Conservation (phyloP, 92 coral and sea anemone genomes). For the Phenganax stokvisi region DNA sequence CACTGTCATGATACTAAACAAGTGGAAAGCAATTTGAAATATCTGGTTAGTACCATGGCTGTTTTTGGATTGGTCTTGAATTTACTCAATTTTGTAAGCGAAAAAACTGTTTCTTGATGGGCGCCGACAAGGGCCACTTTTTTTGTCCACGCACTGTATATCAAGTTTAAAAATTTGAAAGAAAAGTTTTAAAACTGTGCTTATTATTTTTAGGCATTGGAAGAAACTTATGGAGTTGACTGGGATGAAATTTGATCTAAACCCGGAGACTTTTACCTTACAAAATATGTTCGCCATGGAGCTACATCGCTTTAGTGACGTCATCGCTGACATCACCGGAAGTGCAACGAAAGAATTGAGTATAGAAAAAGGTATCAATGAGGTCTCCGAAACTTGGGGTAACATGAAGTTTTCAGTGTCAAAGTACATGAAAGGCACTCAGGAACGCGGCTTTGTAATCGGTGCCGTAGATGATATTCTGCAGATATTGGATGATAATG, state of each 20-base stretch:
- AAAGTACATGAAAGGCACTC: slow-evolving; percentile 99
- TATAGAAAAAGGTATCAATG: slow-evolving; percentile 91
- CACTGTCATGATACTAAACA: no score
- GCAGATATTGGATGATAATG: slow-evolving; percentile 93
- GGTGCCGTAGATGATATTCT: slow-evolving; percentile 92
- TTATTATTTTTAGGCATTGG: slow-evolving; percentile 70
- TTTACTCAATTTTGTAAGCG: no score
- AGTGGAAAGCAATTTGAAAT: no score
- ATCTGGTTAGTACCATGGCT: no score
- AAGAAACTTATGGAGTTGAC: slow-evolving; percentile 99
- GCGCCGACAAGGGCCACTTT: no score
- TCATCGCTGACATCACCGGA: slow-evolving; percentile 97
- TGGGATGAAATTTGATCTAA: slow-evolving; percentile 97
- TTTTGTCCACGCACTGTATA: no score
- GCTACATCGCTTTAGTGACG: slow-evolving; percentile 96
- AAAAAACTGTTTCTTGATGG: no score
- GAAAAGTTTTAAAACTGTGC: background rate
- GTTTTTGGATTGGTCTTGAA: no score
- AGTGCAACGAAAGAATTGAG: slow-evolving; percentile 99
- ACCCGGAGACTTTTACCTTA: slow-evolving; percentile 96
- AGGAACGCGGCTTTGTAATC: slow-evolving; percentile 90
- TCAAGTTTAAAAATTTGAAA: background rate
- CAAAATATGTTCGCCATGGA: slow-evolving; percentile 99
- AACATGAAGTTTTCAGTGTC: slow-evolving; percentile 91
- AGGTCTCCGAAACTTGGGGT: slow-evolving; percentile 91